Conservation (phyloP, 1,140 invertebrate species). For the Orussus abietinus region DNA sequence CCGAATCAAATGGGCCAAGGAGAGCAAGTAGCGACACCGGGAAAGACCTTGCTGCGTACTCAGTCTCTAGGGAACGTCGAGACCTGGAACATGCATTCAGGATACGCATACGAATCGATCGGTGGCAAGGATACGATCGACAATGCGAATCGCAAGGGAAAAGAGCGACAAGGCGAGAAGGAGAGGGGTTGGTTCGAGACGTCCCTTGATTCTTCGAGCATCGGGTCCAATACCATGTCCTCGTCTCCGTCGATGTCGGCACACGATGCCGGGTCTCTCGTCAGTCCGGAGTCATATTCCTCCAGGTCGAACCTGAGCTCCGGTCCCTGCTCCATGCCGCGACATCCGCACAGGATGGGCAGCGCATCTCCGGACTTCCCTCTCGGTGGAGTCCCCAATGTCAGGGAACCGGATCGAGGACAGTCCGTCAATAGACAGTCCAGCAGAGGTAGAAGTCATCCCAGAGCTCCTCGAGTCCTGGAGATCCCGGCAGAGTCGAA, state of each 20-base stretch:
- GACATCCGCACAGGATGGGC: too few relatives aligned
- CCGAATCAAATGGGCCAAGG: slow-evolving; percentile 43
- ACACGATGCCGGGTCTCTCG: too few relatives aligned
- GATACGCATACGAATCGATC: slow-evolving; percentile 28
- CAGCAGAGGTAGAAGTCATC: too few relatives aligned
- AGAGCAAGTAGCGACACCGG: slow-evolving; percentile 50
- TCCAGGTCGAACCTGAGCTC: too few relatives aligned
- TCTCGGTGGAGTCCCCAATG: too few relatives aligned
- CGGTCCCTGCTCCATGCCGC: too few relatives aligned
- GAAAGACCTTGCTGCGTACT: slow-evolving; percentile 55
- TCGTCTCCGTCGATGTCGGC: too few relatives aligned
- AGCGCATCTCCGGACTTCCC: too few relatives aligned
- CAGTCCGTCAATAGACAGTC: not conserved
- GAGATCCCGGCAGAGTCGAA: slow-evolving; percentile 50
- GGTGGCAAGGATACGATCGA: slow-evolving; percentile 38
- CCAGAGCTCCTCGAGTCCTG: too few relatives aligned
- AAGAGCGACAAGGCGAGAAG: too few relatives aligned
- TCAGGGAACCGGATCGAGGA: too few relatives aligned
- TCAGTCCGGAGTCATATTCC: too few relatives aligned
- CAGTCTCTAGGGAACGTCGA: slow-evolving; percentile 63
- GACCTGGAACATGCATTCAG: slow-evolving; percentile 45
- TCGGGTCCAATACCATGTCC: slow-evolving; percentile 15
- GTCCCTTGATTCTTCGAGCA: slow-evolving; percentile 60
- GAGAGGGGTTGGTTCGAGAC: slow-evolving; percentile 76
- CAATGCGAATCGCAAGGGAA: slow-evolving; percentile 24